These are phyloP conservation scores for Cirrhinus mrigala DNA, from an alignment of 2,797 vertebrate species.

Conservation along the genomic window DNA sequence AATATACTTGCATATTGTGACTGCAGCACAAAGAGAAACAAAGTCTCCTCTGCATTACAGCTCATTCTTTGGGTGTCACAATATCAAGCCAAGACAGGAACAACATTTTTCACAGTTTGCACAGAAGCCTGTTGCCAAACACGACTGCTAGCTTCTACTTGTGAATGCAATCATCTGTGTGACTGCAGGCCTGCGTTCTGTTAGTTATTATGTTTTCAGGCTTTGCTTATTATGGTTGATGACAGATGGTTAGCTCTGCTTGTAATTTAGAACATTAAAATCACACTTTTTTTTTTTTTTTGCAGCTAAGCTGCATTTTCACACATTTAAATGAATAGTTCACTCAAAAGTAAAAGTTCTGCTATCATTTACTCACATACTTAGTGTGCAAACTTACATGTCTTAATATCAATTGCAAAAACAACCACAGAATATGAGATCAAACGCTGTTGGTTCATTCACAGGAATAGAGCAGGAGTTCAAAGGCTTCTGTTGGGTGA, in stretches of 20 bases:
- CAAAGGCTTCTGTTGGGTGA: neutral
- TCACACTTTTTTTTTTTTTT: neutral
- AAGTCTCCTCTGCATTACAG: neutral
- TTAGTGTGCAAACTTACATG: neutral
- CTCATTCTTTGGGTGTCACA: neutral
- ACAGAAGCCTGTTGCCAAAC: neutral
- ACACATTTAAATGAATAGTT: neutral
- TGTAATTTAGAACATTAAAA: neutral
- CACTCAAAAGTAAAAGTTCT: neutral
- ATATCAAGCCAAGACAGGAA: constrained; percentile 19
- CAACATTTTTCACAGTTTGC: neutral
- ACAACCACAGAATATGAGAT: neutral
- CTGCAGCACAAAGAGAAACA: neutral
- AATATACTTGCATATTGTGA: too few relatives aligned
- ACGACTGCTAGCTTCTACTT: neutral
- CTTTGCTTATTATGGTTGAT: neutral
- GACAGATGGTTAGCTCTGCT: neutral
- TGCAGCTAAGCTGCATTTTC: neutral
- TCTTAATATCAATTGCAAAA: neutral
- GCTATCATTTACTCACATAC: neutral
- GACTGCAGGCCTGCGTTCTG: neutral
- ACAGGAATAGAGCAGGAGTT: neutral
- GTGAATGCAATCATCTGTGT: neutral
- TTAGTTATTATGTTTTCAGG: neutral
- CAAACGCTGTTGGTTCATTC: neutral